Evolutionary conservation across 1,140 invertebrate species (phyloP), one percentile per base, ranked within the genome.

Genomic region (Drosophila nigromelanica): DNA sequence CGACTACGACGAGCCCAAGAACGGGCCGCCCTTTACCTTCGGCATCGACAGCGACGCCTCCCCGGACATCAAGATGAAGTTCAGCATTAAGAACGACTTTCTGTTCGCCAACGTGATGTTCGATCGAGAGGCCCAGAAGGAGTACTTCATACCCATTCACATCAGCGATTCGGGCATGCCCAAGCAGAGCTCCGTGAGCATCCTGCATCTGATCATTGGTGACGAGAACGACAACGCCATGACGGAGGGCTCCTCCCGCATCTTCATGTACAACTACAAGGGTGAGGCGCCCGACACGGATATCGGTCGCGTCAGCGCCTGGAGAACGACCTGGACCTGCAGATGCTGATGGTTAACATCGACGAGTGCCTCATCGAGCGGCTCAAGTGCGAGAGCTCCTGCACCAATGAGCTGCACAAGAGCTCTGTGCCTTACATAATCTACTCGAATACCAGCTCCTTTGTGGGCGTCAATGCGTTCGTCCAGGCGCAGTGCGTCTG

Each of bases 251-350:
- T 94, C 94, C 5, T 98, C 97, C 81, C 94, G 95, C 54, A 98
- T 99, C 81, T 96, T 97, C 86, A 96, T 99, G 1, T 98, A 98
- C 91, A 98, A 98, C 91, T 98, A 97, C 89, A 96, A 95, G 93
- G 95, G 95, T 11, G 94, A 95, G 68, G 93, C 95, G 0, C 95
- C 95, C 0, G 94, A 95, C 58, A 96, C 96, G 0, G 94, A 95
- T 72, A 97, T 99, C 47, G 98, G 98, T 0, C 93, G 97, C 21
- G 97, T 98, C 1, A 94, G 45, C 93, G 95, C 92, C 90, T 97
- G 50, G 95, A 97, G 92, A 91, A 93, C 27, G 93, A 95, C 37
- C 92, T 98, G 7, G 94, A 95, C 27, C 93, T 96, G 0, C 93
- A 95, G 80, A 95, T 99, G 51, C 92, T 95, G 21, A 95, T 98